Evolutionary conservation across 2,888 invertebrate genomes (phyloP), one percentile per base, ranked within the genome.

Genomic region (Myopa tessellatipennis): DNA sequence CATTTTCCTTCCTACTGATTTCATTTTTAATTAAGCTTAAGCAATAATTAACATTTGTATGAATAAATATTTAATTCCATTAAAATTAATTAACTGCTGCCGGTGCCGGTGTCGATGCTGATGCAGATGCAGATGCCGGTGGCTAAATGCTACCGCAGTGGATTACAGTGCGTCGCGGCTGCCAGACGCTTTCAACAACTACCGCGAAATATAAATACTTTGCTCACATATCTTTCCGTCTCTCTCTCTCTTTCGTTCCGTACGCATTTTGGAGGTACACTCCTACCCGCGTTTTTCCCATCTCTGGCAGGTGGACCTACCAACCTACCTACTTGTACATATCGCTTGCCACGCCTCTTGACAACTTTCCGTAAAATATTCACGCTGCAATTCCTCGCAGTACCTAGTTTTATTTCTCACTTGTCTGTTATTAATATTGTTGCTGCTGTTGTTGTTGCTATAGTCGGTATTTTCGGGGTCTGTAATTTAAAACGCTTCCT

Each of bases 401-500:
- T 6, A 38, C 34, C 36, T 16, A 36, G 4, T 61, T 12, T 26
- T 52, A 16, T 70, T 34, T 4, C 50, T 69, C 8, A 50, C 18
- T 40, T 18, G 12, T 61, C 8, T n/a, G 61, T n/a, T 8, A 12
- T 16, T 38, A 18, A 26, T 70, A 10, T 71, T 58, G 55, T 18
- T 71, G 38, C 55, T 55, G 26, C 16, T 70, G 55, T 18, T 34
- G 70, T n/a, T 58, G 60, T 60, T 18, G 60, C 36, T 67, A 38
- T 77, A 71, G 85, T 82, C 86, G 85, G 85, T 86, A 83, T 85
- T 83, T 85, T 85, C 85, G 86, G 86, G 83, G 85, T 83, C 86
- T 85, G 86, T 86, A 85, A 85, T 85, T 85, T 85, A 86, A 86
- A 86, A 85, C 85, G 85, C 85, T 85, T 85, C 85, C 86, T 82